A percentile compares a stretch with the other conserved stretches of the same genome.
Conservation (phyloP, 2,797 vertebrate genomes). For the Acanthurus tractus region DNA sequence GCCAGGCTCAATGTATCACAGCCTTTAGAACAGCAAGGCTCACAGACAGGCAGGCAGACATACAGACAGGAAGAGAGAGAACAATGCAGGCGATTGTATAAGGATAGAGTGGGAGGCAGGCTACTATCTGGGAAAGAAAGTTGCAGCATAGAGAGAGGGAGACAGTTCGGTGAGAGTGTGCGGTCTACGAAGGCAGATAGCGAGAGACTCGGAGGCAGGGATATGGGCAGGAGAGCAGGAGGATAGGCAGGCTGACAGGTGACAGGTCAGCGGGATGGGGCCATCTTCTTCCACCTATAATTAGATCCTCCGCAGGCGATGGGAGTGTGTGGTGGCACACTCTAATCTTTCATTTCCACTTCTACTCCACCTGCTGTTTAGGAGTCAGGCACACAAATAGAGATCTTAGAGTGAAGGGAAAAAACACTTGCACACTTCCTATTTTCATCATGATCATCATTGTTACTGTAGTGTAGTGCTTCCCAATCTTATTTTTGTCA, state of each 20-base stretch:
- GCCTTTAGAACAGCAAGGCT: constrained; percentile 70
- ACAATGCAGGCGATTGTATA: constrained; percentile 79
- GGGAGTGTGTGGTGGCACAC: constrained; percentile 81
- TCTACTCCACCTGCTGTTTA: constrained; percentile 70
- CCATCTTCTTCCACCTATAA: constrained; percentile 91
- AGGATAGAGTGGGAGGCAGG: constrained; percentile 73
- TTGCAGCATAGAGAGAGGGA: constrained; percentile 69
- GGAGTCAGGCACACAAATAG: constrained; percentile 63
- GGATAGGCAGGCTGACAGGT: constrained; percentile 84
- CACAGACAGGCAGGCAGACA: constrained; percentile 73
- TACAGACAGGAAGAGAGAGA: constrained; percentile 76
- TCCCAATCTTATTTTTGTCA: constrained; percentile 29
- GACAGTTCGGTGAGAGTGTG: constrained; percentile 65
- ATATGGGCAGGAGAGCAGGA: constrained; percentile 66
- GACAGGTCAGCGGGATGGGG: constrained; percentile 86
- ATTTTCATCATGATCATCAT: constrained; percentile 38
- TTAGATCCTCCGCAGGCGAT: constrained; percentile 92
- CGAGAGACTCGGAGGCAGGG: constrained; percentile 59
- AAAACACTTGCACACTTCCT: constrained; percentile 8
- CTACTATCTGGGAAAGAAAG: constrained; percentile 81
- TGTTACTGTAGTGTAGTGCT: constrained; percentile 6
- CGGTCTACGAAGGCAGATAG: constrained; percentile 56
- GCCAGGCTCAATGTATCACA: constrained; percentile 79
- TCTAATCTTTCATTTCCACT: constrained; percentile 84
- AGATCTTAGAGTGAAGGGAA: constrained; percentile 56